Percentiles rank a stretch among this genome's conserved stretches.
Evolutionary conservation across 2,888 invertebrate species (phyloP).

Genomic region (Baccha elongata): DNA sequence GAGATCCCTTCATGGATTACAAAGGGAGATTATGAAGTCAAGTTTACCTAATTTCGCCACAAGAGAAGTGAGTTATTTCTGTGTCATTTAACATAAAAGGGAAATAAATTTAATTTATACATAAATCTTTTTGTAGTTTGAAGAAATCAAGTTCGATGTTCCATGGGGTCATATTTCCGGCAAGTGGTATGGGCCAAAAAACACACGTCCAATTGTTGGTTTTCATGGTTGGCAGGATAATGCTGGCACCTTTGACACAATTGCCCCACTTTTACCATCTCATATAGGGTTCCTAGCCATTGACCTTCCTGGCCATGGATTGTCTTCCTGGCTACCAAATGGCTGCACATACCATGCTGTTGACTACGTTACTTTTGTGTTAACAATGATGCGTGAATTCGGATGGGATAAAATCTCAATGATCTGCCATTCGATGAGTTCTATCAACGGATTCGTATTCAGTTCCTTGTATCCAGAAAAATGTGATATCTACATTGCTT

Average conservation of each 20-base stretch:
- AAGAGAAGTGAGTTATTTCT: conserved; percentile 26
- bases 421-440: conserved; percentile 88
- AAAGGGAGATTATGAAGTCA: conserved; percentile 20
- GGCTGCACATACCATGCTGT: conserved; percentile 84
- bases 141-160: conserved; percentile 87
- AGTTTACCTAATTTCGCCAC: conserved; percentile 23
- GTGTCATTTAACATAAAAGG: too few relatives aligned
- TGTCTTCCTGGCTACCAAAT: conserved; percentile 86
- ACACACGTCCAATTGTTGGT: conserved; percentile 86
- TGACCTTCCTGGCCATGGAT: conserved; percentile 88
- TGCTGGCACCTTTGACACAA: conserved; percentile 87
- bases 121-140: conserved; percentile 78
- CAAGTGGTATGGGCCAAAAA: conserved; percentile 87
- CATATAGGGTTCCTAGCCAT: conserved; percentile 84
- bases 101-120: conserved; percentile 7
- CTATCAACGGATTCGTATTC: conserved; percentile 85
- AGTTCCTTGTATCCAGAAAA: conserved; percentile 85
- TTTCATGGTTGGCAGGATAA: conserved; percentile 92
- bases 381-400: conserved; percentile 85
- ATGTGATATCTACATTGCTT: conserved; percentile 78
- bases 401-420: conserved; percentile 88
- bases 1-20: conserved; percentile 33
- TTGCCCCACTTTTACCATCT: conserved; percentile 85
- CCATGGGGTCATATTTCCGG: conserved; percentile 88
- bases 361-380: conserved; percentile 82